A percentile compares a stretch with the other conserved stretches of the same genome.
Evolutionary conservation across 1,140 invertebrate genomes (phyloP).

Genomic region (Homarus americanus): DNA sequence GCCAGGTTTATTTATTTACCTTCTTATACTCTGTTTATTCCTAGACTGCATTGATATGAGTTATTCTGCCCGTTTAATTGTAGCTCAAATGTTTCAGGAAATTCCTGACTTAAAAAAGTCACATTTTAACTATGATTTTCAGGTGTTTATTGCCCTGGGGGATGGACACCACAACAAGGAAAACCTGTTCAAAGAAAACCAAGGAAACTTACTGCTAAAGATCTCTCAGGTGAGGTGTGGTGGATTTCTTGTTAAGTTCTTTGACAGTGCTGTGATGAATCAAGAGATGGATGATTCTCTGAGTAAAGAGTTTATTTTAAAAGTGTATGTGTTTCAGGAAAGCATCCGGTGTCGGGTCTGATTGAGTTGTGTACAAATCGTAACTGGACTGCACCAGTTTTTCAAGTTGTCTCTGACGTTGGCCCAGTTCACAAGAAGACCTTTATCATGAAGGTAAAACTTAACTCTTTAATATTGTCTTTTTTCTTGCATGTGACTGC

Average conservation of each 20-base stretch:
- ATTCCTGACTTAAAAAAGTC: not conserved
- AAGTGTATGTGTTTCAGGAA: conserved; percentile 80
- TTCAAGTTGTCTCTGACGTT: conserved; percentile 90
- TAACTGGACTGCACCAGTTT: conserved; percentile 90
- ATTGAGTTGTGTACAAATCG: conserved; percentile 94
- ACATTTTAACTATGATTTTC: not conserved
- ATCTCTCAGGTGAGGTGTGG: not conserved
- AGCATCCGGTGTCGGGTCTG: conserved; percentile 96
- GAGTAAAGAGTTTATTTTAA: not conserved
- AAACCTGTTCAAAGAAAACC: not conserved
- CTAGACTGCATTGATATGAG: no score
- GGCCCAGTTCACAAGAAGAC: conserved; percentile 94
- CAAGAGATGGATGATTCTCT: not conserved
- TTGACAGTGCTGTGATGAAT: not conserved
- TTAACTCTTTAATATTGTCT: no score
- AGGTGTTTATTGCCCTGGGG: not conserved
- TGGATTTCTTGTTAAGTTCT: not conserved
- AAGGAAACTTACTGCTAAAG: not conserved
- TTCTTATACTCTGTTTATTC: no score
- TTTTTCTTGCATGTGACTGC: no score
- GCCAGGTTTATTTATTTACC: no score
- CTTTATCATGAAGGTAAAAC: not conserved
- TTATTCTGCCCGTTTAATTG: no score
- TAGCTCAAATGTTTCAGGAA: no score
- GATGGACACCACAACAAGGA: not conserved